Percentiles rank a stretch among this genome's conserved stretches.
phyloP scores from a whole-genome alignment of 2,113 vertebrate genomes.

The Sterna hirundo region DNA sequence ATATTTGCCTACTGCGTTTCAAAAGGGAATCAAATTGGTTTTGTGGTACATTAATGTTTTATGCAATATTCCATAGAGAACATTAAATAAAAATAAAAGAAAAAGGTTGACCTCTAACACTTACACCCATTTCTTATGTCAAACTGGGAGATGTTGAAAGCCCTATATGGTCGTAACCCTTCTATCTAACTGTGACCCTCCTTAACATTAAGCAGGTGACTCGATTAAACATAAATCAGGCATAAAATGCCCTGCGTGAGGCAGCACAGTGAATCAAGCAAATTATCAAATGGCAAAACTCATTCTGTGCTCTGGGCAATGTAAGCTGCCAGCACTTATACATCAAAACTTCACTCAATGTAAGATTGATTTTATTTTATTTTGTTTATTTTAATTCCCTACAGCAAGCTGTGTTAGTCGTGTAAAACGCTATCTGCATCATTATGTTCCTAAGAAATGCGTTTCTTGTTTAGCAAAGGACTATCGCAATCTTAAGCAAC shows the following conservation, averaged over 20 bases:
- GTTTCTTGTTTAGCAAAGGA: conserved; percentile 26
- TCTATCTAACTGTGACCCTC: conserved; percentile 75
- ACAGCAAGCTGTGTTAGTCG: conserved; percentile 71
- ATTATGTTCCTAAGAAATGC: conserved; percentile 75
- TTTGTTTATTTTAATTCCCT: conserved; percentile 86
- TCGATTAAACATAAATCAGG: conserved; percentile 83
- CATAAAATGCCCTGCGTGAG: conserved; percentile 79
- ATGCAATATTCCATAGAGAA: conserved; percentile 67
- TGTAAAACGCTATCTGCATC: conserved; percentile 74
- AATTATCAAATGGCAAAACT: conserved; percentile 82
- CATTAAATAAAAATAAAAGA: conserved; percentile 72
- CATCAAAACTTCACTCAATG: conserved; percentile 86
- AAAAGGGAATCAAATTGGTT: conserved; percentile 52
- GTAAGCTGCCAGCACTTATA: conserved; percentile 81
- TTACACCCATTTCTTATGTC: conserved; percentile 65
- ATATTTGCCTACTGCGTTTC: conserved; percentile 46
- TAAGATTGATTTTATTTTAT: conserved; percentile 85
- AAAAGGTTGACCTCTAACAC: conserved; percentile 56
- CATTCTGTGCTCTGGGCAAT: conserved; percentile 79
- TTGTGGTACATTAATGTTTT: conserved; percentile 59
- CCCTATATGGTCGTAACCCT: conserved; percentile 65
- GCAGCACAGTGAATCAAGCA: conserved; percentile 79
- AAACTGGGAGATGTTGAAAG: conserved; percentile 67
- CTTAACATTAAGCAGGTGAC: conserved; percentile 81
- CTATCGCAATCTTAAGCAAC: background rate